Evolutionary conservation across 2,888 invertebrate species (phyloP).

Genomic region (Dolichopus griseipennis): DNA sequence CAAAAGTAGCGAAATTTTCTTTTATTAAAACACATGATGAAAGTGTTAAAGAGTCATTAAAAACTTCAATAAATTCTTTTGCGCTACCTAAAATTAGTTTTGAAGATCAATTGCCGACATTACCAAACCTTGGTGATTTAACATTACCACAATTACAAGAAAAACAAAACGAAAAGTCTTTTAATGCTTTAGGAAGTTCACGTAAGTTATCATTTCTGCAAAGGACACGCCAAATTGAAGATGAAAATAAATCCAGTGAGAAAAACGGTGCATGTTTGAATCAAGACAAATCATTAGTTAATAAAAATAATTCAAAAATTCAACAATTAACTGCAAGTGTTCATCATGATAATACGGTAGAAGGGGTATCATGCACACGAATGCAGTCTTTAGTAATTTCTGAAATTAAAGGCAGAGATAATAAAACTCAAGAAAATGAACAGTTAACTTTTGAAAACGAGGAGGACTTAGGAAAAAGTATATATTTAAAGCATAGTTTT

Average conservation of each 20-base stretch:
- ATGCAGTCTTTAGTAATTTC: conserved; percentile 5
- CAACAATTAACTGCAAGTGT: too few species aligned
- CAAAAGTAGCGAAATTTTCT: conserved; percentile 9
- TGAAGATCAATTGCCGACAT: neutral
- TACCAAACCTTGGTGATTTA: neutral
- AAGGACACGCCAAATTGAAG: too few species aligned
- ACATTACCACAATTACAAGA: conserved; percentile 15
- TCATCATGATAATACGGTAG: too few species aligned
- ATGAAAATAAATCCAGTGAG: too few species aligned
- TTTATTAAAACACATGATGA: neutral
- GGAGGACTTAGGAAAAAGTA: conserved; percentile 29
- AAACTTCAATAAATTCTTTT: neutral
- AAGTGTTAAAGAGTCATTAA: neutral
- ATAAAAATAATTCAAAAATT: too few species aligned
- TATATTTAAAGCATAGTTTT: conserved; percentile 34
- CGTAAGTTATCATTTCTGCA: too few species aligned
- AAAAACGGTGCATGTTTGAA: too few species aligned
- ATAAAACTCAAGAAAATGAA: neutral
- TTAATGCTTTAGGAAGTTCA: too few species aligned
- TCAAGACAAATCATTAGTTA: too few species aligned
- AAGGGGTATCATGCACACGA: conserved; percentile 11
- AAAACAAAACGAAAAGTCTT: conserved; percentile 11
- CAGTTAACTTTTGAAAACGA: neutral
- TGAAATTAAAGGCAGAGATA: neutral
- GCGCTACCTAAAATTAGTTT: neutral